These are phyloP conservation scores for Aleiodes testaceus DNA, from an alignment of 2,888 invertebrate species.

Conservation along the genomic window DNA sequence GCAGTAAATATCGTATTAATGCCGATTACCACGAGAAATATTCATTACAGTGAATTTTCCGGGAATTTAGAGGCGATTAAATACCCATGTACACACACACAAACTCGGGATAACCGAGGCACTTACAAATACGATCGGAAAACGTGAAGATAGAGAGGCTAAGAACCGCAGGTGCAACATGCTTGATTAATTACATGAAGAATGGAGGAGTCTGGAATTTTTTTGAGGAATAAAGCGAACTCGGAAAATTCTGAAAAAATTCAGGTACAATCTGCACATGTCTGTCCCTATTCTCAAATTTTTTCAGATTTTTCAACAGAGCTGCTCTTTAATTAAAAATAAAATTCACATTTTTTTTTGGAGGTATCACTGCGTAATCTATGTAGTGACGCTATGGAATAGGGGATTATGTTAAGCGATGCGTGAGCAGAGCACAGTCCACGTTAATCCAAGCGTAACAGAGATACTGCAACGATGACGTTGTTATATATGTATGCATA, in stretches of 20 bases:
- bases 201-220: constrained; percentile 51
- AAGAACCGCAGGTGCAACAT: constrained; percentile 39
- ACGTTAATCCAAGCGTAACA: constrained; percentile 68
- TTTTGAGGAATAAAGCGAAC: too few relatives aligned
- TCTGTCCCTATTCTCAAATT: too few relatives aligned
- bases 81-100: not conserved
- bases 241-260: too few relatives aligned
- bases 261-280: too few relatives aligned
- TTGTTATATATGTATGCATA: constrained; percentile 55
- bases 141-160: constrained; percentile 16
- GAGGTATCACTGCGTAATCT: constrained; percentile 66
- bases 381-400: constrained; percentile 57
- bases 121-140: constrained; percentile 1
- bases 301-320: too few relatives aligned
- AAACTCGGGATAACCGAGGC: not conserved
- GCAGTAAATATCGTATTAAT: constrained; percentile 10
- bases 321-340: constrained; percentile 6
- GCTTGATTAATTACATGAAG: constrained; percentile 68
- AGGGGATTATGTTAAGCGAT: constrained; percentile 70
- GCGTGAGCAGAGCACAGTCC: constrained; percentile 70
- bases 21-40: constrained; percentile 45
- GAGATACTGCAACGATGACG: constrained; percentile 69
- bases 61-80: constrained; percentile 39
- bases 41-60: constrained; percentile 50
- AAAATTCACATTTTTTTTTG: too few relatives aligned